Conservation (phyloP, 2,113 vertebrate genomes). For the Grallaria varia region DNA sequence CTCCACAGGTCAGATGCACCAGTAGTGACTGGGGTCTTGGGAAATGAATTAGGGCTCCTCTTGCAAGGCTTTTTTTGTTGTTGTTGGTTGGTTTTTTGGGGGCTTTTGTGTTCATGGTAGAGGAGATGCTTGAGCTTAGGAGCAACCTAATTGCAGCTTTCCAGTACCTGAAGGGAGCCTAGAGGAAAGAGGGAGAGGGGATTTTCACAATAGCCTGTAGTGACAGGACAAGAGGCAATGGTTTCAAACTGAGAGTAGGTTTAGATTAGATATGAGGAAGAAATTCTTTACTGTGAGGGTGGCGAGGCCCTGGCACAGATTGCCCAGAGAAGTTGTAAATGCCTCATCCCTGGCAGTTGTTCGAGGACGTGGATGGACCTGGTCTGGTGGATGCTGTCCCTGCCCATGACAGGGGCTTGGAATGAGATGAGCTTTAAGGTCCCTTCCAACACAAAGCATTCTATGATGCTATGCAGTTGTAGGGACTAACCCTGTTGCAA, state of each 20-base stretch:
- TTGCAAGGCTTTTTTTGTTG: not conserved
- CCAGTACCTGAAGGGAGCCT: not conserved
- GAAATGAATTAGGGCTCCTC: slow-evolving; percentile 14
- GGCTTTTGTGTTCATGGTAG: not conserved
- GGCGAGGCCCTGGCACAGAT: not conserved
- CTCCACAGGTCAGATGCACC: not conserved
- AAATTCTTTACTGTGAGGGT: not conserved
- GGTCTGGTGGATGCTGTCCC: not conserved
- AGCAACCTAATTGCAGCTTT: not conserved
- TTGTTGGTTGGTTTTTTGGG: not conserved
- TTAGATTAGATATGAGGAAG: not conserved
- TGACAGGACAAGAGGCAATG: not conserved
- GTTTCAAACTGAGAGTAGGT: not conserved
- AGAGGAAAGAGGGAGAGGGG: not conserved
- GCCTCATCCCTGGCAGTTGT: not conserved
- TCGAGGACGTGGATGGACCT: no score
- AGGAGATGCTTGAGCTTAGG: not conserved
- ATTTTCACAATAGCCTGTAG: not conserved
- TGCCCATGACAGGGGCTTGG: not conserved
- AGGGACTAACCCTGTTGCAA: not conserved
- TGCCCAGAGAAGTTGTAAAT: not conserved
- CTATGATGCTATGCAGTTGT: not conserved
- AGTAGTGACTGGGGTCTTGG: not conserved
- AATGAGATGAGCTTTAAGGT: not conserved
- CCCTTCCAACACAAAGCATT: not conserved